phyloP scores from a whole-genome alignment of 2,113 vertebrate species.

The Struthio camelus region DNA sequence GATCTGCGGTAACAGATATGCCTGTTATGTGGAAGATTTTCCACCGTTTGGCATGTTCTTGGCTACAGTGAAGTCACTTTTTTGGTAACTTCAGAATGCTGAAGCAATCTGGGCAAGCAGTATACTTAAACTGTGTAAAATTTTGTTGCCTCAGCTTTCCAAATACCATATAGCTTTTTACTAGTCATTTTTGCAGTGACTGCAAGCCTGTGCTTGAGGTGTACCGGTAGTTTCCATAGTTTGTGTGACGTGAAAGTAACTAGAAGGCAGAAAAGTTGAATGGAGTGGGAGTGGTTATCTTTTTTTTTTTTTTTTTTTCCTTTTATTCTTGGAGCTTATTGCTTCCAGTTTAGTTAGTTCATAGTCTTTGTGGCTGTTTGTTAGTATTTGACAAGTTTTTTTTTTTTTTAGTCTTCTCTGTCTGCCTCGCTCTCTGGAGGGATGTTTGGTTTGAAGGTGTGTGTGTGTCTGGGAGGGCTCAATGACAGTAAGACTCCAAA shows the following conservation, averaged over 20 bases:
- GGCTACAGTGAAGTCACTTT: background rate
- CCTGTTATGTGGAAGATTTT: background rate
- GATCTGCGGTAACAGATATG: background rate
- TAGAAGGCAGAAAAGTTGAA: background rate
- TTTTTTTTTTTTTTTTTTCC: background rate
- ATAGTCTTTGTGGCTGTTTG: background rate
- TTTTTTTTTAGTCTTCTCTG: no score
- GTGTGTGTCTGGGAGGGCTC: no score
- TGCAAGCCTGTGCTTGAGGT: background rate
- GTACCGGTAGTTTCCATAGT: background rate
- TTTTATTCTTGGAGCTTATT: background rate
- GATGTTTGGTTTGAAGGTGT: no score
- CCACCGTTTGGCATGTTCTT: background rate
- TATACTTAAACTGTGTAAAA: accelerated
- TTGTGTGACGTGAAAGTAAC: background rate
- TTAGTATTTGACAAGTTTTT: no score
- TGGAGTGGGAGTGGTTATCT: background rate
- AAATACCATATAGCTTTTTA: background rate
- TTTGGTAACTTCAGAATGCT: background rate
- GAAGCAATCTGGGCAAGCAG: background rate
- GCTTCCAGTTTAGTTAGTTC: background rate
- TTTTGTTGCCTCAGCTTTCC: background rate
- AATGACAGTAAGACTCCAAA: no score
- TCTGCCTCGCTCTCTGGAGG: no score
- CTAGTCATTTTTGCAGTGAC: background rate